Evolutionary conservation across 2,797 vertebrate species (phyloP).

Genomic region (Valencia hispanica): DNA sequence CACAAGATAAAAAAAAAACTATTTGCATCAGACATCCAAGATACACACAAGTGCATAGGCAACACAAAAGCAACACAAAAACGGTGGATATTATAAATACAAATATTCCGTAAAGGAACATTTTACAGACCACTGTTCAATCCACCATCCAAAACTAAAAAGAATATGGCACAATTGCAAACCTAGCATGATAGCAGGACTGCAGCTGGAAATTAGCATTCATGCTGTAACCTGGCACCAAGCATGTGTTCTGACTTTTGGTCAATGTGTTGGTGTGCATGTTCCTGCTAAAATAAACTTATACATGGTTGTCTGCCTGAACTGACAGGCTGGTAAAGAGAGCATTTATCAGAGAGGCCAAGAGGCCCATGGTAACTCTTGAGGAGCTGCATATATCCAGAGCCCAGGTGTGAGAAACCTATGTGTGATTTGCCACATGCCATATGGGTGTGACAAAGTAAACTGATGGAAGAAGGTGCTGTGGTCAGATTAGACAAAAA

Average conservation of each 20-base stretch:
- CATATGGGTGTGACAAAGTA: neutral
- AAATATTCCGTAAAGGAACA: neutral
- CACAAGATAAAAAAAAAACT: slow-evolving; percentile 23
- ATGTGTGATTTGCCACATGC: neutral
- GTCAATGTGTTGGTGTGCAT: no score
- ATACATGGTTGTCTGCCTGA: neutral
- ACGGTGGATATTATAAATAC: neutral
- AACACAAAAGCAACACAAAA: neutral
- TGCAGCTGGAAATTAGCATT: no score
- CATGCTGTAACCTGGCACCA: no score
- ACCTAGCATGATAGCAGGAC: no score
- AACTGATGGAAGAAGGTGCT: neutral
- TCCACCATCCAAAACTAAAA: neutral
- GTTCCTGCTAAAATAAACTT: no score
- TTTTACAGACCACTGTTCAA: neutral
- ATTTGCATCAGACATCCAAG: slow-evolving; percentile 17
- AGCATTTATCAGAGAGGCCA: neutral
- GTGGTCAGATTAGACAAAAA: neutral
- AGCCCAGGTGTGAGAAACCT: neutral
- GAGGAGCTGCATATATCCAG: neutral
- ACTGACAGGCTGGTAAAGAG: neutral
- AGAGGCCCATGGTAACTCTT: neutral
- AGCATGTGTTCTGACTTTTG: no score
- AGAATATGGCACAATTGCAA: neutral
- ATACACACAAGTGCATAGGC: slow-evolving; percentile 10